These are phyloP conservation scores for Zelleria hepariella DNA, from an alignment of 2,888 invertebrate species.

Conservation along the genomic window DNA sequence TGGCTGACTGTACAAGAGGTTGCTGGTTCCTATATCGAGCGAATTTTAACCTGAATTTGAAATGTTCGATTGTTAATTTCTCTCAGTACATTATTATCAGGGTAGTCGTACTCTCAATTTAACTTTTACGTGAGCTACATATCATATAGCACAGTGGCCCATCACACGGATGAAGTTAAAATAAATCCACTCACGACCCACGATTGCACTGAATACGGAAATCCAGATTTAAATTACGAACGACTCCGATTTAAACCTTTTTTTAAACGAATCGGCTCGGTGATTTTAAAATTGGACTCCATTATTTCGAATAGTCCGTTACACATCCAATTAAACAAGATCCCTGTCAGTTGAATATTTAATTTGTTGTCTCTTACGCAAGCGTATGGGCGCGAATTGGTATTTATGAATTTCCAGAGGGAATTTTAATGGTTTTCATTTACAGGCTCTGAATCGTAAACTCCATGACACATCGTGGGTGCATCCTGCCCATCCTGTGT, in stretches of 20 bases:
- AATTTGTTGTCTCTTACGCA: slow-evolving; percentile 5
- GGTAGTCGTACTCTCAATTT: not conserved
- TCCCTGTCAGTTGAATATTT: slow-evolving; percentile 15
- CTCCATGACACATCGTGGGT: too few species aligned
- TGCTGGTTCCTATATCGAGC: too few species aligned
- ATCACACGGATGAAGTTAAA: not conserved
- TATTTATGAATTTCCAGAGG: not conserved
- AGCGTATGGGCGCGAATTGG: not conserved
- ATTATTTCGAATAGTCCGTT: slow-evolving; percentile 19
- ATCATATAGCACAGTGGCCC: not conserved
- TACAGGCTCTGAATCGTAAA: too few species aligned
- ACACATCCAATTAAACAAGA: slow-evolving; percentile 21
- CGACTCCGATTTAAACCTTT: slow-evolving; percentile 3
- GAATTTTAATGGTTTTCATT: not conserved
- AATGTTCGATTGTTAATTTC: too few species aligned
- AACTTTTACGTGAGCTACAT: not conserved
- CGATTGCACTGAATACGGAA: not conserved
- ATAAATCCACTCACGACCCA: not conserved
- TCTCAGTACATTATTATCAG: too few species aligned
- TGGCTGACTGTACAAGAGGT: too few species aligned
- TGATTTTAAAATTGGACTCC: slow-evolving; percentile 20
- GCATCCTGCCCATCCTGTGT: too few species aligned
- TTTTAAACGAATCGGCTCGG: slow-evolving; percentile 20
- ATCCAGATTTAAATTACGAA: slow-evolving; percentile 7
- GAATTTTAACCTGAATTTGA: too few species aligned